Conservation (phyloP, 2,888 invertebrate genomes). For the Perizoma flavofasciatum region DNA sequence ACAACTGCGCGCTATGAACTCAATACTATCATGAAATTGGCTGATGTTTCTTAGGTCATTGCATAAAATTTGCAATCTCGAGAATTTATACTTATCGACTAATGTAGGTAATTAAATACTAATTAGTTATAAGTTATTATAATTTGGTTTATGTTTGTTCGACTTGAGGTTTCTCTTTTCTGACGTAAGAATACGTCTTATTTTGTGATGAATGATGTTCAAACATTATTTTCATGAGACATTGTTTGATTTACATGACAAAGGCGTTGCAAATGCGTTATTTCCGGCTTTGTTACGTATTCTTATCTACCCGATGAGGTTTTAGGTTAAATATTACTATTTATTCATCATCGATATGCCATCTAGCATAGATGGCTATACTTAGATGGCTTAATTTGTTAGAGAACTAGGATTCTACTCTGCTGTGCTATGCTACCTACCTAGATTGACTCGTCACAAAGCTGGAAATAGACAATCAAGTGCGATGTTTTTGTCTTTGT, state of each 20-base stretch:
- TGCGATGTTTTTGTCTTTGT: too few relatives aligned
- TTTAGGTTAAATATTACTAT: constrained; percentile 22
- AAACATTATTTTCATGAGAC: neutral
- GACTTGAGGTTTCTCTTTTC: neutral
- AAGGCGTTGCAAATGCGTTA: constrained; percentile 22
- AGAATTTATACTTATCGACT: neutral
- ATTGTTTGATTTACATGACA: constrained; percentile 12
- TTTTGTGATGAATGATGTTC: neutral
- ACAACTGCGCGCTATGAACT: constrained; percentile 12
- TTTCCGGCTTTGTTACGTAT: constrained; percentile 15
- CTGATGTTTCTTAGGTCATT: constrained; percentile 13
- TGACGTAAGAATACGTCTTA: neutral
- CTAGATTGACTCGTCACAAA: neutral
- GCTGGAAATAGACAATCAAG: too few relatives aligned
- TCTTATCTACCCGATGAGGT: constrained; percentile 16
- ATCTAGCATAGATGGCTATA: neutral
- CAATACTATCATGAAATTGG: constrained; percentile 8
- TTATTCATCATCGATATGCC: constrained; percentile 4
- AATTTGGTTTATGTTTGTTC: neutral
- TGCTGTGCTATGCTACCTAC: neutral
- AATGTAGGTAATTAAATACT: neutral
- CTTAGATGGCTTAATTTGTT: too few relatives aligned
- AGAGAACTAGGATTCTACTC: too few relatives aligned
- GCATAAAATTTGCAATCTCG: constrained; percentile 13
- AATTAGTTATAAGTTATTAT: neutral